phyloP scores from a whole-genome alignment of 2,888 invertebrate genomes.

The Lasioglossum calceatum region DNA sequence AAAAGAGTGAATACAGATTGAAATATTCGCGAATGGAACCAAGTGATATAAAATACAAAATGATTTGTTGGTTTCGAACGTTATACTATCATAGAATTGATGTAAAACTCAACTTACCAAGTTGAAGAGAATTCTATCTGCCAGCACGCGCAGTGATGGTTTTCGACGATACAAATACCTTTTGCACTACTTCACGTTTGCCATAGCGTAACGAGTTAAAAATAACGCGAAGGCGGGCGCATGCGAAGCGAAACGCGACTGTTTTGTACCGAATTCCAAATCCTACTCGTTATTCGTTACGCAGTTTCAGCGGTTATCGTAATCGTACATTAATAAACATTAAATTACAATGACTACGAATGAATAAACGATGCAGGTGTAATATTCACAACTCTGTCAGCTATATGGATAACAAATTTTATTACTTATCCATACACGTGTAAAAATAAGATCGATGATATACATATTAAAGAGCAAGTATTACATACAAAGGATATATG shows the following conservation, averaged over 20 bases:
- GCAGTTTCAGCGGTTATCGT: neutral
- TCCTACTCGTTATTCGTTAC: neutral
- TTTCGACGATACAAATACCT: slow-evolving; percentile 38
- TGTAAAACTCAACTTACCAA: slow-evolving; percentile 47
- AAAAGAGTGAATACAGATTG: neutral
- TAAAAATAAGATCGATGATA: slow-evolving; percentile 71
- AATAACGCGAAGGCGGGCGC: slow-evolving; percentile 59
- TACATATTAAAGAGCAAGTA: slow-evolving; percentile 66
- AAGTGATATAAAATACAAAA: neutral
- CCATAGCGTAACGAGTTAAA: slow-evolving; percentile 63
- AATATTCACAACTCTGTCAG: slow-evolving; percentile 17
- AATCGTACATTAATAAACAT: neutral
- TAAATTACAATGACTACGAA: neutral
- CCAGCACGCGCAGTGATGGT: slow-evolving; percentile 24
- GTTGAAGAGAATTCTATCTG: slow-evolving; percentile 23
- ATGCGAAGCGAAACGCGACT: slow-evolving; percentile 43
- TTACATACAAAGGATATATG: slow-evolving; percentile 66
- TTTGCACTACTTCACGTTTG: slow-evolving; percentile 53
- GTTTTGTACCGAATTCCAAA: slow-evolving; percentile 31
- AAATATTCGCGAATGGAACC: neutral
- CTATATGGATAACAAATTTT: slow-evolving; percentile 69
- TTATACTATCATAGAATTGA: neutral
- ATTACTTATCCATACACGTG: slow-evolving; percentile 69
- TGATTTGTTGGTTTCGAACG: neutral
- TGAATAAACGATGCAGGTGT: neutral